Percentiles rank a stretch among this genome's conserved stretches.
Conservation (phyloP, 2,797 vertebrate genomes). For the Xenopus petersii region DNA sequence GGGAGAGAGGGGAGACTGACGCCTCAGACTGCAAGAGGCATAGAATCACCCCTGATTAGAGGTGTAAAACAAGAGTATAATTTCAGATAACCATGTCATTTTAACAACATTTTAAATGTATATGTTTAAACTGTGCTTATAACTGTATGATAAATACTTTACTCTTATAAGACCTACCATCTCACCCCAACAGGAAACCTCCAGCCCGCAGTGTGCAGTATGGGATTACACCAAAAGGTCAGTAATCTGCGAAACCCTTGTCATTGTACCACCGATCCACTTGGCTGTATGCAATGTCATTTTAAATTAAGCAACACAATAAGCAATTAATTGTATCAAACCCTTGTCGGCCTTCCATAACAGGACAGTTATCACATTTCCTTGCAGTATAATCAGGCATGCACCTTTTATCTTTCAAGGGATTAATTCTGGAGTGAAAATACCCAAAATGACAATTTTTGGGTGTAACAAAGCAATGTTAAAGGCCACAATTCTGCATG, state of each 20-base stretch:
- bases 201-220: conserved; percentile 88
- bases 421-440: background rate
- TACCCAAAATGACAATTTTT: background rate
- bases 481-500: conserved; percentile 1
- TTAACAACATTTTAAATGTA: no score
- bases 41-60: no score
- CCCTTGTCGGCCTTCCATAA: background rate
- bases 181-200: conserved; percentile 79
- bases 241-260: conserved; percentile 61
- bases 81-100: no score
- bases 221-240: conserved; percentile 92
- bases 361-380: background rate
- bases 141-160: no score
- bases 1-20: no score
- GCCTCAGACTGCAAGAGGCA: no score
- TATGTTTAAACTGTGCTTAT: no score
- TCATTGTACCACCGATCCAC: background rate
- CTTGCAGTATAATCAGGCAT: background rate
- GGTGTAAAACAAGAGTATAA: no score
- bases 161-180: background rate
- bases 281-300: background rate
- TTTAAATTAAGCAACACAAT: background rate
- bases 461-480: conserved; percentile 1
- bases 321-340: background rate
- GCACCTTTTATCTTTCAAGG: background rate